Percentiles rank a stretch among this genome's conserved stretches.
phyloP scores from a whole-genome alignment of 2,113 vertebrate species.

The Ochotona princeps region DNA sequence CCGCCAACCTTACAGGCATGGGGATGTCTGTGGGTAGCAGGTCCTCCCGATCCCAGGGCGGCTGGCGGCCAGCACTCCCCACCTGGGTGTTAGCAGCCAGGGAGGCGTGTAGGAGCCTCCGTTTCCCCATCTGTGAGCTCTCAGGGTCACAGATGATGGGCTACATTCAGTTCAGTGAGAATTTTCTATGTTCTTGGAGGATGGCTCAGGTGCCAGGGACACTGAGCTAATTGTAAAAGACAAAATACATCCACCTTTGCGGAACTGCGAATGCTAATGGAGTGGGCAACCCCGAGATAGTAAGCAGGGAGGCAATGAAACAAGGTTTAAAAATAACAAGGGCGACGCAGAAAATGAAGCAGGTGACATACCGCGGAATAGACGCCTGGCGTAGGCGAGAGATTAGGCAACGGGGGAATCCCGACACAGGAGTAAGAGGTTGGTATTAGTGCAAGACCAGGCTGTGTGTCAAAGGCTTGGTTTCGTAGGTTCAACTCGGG shows the following conservation, averaged over 20 bases:
- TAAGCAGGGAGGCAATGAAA: background rate
- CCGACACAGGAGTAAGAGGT: background rate
- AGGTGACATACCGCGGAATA: background rate
- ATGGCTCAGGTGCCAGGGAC: background rate
- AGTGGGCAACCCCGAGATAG: no score
- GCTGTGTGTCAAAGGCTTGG: fast-evolving
- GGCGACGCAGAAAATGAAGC: background rate
- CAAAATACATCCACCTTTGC: no score
- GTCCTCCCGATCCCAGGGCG: fast-evolving
- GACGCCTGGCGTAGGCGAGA: fast-evolving
- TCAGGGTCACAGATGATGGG: background rate
- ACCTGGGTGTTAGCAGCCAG: background rate
- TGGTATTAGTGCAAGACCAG: fast-evolving
- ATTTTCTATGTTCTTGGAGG: background rate
- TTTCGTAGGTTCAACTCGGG: background rate
- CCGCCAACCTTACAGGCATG: background rate
- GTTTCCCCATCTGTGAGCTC: background rate
- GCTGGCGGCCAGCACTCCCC: background rate
- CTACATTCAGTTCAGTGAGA: background rate
- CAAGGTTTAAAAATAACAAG: background rate
- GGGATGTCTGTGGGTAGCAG: background rate
- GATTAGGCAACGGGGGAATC: background rate
- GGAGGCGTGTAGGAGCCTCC: background rate
- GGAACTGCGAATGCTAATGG: background rate
- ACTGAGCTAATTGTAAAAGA: background rate